phyloP scores from a whole-genome alignment of 2,888 invertebrate genomes.

The Trissonchulus sp. region DNA sequence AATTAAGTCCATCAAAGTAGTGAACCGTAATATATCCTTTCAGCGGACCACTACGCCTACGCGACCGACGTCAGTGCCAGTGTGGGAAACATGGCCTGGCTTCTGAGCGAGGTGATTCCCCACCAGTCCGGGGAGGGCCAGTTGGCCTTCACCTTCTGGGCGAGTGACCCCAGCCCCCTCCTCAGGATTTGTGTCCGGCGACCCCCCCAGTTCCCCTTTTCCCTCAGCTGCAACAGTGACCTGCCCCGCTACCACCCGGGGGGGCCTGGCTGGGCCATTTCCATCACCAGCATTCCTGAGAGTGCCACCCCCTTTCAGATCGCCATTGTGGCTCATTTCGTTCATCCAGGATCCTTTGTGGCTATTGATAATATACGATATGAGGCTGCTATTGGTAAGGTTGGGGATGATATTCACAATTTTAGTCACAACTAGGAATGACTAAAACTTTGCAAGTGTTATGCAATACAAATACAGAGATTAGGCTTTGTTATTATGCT shows the following conservation, averaged over 20 bases:
- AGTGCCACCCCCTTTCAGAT: neutral
- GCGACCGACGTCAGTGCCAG: neutral
- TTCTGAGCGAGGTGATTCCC: neutral
- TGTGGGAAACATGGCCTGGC: neutral
- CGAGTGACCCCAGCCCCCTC: neutral
- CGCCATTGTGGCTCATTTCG: neutral
- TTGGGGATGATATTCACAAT: too few relatives aligned
- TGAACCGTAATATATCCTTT: too few relatives aligned
- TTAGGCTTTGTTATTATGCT: too few relatives aligned
- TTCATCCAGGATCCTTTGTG: constrained; percentile 7
- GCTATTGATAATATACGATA: constrained; percentile 22
- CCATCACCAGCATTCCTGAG: neutral
- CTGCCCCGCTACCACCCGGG: neutral
- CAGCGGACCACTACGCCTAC: neutral
- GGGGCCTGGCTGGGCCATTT: neutral
- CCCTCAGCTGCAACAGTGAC: constrained; percentile 8
- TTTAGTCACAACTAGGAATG: too few relatives aligned
- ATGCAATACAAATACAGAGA: too few relatives aligned
- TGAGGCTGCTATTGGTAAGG: neutral
- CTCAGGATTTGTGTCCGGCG: constrained; percentile 16
- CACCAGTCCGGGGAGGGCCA: constrained; percentile 6
- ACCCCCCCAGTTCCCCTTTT: constrained; percentile 21
- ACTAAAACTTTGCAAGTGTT: too few relatives aligned
- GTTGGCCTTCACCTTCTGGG: constrained; percentile 21
- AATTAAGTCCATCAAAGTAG: too few relatives aligned